Evolutionary conservation across 2,797 vertebrate genomes (phyloP).

Genomic region (Cichlasoma orientale): DNA sequence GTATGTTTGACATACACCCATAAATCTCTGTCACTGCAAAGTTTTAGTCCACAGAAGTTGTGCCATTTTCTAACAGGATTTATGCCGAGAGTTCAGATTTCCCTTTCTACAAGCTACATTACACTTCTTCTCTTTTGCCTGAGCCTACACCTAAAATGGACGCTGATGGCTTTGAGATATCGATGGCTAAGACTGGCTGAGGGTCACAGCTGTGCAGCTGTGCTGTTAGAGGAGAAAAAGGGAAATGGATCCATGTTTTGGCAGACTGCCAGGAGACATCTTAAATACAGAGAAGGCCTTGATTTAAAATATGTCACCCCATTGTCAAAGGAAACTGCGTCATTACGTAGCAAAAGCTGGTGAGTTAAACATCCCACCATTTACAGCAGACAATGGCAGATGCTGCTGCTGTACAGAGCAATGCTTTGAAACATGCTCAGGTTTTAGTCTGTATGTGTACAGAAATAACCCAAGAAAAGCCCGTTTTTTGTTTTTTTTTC

Average conservation of each 20-base stretch:
- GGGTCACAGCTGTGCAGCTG: conserved; percentile 76
- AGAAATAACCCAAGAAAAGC: conserved; percentile 61
- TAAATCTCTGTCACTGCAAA: conserved; percentile 9
- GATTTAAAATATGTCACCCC: conserved; percentile 70
- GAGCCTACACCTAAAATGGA: conserved; percentile 80
- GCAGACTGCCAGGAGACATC: conserved; percentile 73
- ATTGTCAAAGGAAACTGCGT: conserved; percentile 66
- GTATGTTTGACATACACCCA: background rate
- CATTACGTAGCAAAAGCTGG: conserved; percentile 55
- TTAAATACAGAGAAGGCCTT: conserved; percentile 75
- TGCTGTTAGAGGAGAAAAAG: conserved; percentile 53
- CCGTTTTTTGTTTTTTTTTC: conserved; percentile 41
- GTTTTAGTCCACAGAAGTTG: conserved; percentile 1
- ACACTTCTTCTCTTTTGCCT: conserved; percentile 51
- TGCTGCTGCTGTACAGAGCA: conserved; percentile 40
- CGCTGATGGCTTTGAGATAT: conserved; percentile 72
- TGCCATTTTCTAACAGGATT: conserved; percentile 1
- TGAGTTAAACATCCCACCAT: conserved; percentile 53
- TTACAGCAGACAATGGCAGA: conserved; percentile 61
- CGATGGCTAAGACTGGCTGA: conserved; percentile 61
- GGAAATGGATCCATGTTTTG: conserved; percentile 69
- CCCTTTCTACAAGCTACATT: conserved; percentile 31
- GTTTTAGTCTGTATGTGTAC: conserved; percentile 46
- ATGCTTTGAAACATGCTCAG: conserved; percentile 48
- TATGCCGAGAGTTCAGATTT: conserved; percentile 9